Base-by-base conservation (phyloP, 2,888 invertebrate species). In the Bibio marci region DNA sequence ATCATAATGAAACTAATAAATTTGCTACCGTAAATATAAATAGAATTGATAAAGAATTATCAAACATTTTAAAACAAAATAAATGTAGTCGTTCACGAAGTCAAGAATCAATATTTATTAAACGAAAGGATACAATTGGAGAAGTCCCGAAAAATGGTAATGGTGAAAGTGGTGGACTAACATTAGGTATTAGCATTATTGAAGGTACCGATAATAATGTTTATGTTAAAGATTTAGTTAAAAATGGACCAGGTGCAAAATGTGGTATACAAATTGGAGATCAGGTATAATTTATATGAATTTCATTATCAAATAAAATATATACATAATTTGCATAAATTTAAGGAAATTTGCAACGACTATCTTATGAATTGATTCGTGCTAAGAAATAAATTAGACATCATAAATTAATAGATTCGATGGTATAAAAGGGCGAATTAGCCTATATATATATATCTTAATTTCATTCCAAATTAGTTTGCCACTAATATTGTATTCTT, bases 131-230 rank as follows among this genome's bases (percentile, higher is more conserved):
- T 41, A 30, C 43, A 31, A 42, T 44, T 33, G 18, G 18, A 18
- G 17, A 40, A 15, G 17, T 40, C n/a, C n/a, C n/a, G n/a, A 31
- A 14, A 19, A 15, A 31, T 15, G 26, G 36, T 11, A 32, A 35
- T 30, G 39, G 28, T 30, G 34, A 37, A 27, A 34, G 28, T n/a
- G 30, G 38, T 37, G 41, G 44, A 28, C 45, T 43, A 17, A 47
- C 47, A 8, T 41, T 49, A 25, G 49, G 49, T n/a, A 49, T 49
- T 27, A 48, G 47, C 33, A 46, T 49, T 36, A 42, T 49, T 12
- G 46, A 48, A 40, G 49, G 49, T 15, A 41, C 45, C 14, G 47
- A 47, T 39, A 48, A 48, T 38, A 46, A 47, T 40, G 48, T 49
- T 33, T 49, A 49, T 40, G 49, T 49, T 19, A 48, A 48, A 36